phyloP scores from a whole-genome alignment of 2,888 invertebrate species.

The Druceiella hillmani region DNA sequence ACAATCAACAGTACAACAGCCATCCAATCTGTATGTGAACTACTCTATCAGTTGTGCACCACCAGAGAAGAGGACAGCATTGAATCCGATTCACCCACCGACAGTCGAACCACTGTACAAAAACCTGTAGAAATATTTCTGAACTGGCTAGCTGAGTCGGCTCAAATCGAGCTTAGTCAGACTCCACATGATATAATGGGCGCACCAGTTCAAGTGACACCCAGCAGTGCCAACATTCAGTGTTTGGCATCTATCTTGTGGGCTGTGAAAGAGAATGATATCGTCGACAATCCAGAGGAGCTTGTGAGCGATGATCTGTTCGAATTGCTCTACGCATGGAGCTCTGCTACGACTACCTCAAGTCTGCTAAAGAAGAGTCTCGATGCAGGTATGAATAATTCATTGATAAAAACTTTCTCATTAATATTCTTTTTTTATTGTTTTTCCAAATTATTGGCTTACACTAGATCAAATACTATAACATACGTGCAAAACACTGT shows the following conservation, averaged over 20 bases:
- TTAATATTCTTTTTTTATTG: background rate
- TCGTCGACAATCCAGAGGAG: constrained; percentile 58
- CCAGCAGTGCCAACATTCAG: constrained; percentile 54
- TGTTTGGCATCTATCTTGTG: constrained; percentile 36
- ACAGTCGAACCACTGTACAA: too few species aligned
- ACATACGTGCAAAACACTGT: too few species aligned
- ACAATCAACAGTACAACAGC: constrained; percentile 29
- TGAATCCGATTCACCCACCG: too few species aligned
- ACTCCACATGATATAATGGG: constrained; percentile 26
- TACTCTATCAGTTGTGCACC: constrained; percentile 74
- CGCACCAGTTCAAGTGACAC: constrained; percentile 28
- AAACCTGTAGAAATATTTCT: constrained; percentile 63
- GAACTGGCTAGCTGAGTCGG: constrained; percentile 63
- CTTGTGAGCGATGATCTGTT: constrained; percentile 72
- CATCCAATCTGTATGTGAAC: constrained; percentile 64
- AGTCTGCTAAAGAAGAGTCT: constrained; percentile 76
- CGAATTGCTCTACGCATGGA: constrained; percentile 73
- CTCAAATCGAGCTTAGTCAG: constrained; percentile 41
- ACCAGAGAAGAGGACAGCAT: constrained; percentile 44
- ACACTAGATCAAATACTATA: too few species aligned
- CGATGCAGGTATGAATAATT: constrained; percentile 54
- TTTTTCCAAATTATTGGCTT: too few species aligned
- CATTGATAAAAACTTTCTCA: background rate
- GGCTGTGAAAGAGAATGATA: constrained; percentile 58
- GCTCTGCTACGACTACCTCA: constrained; percentile 60